A percentile compares a stretch with the other conserved stretches of the same genome.
phyloP scores from a whole-genome alignment of 1,140 invertebrate species.

The Mercenaria mercenaria region DNA sequence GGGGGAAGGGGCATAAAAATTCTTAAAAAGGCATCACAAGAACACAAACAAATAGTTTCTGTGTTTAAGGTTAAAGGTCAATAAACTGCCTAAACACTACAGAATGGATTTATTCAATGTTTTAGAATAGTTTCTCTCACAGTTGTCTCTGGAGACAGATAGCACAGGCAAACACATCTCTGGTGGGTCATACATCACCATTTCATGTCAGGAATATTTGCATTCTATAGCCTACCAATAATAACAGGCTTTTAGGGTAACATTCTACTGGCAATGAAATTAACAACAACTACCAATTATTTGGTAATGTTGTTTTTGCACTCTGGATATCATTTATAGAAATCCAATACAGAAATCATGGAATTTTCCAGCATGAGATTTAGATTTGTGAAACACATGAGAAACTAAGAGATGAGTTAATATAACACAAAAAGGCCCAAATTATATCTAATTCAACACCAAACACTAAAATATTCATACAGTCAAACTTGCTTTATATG shows the following conservation, averaged over 20 bases:
- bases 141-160: background rate
- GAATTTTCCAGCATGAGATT: background rate
- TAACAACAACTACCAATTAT: background rate
- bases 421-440: too few relatives aligned
- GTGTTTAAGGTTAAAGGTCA: too few relatives aligned
- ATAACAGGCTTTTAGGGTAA: conserved; percentile 24
- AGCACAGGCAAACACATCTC: background rate
- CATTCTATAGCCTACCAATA: background rate
- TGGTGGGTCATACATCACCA: background rate
- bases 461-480: too few relatives aligned
- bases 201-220: background rate
- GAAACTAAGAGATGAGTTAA: too few relatives aligned
- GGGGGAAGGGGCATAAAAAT: too few relatives aligned
- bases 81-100: background rate
- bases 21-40: too few relatives aligned
- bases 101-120: background rate
- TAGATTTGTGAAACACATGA: too few relatives aligned
- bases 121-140: background rate
- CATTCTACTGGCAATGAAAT: conserved; percentile 9
- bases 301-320: background rate
- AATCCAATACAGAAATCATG: conserved; percentile 2
- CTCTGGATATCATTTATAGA: background rate
- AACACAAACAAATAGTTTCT: too few relatives aligned
- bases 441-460: too few relatives aligned
- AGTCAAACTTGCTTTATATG: too few relatives aligned